Conservation (phyloP, 2,113 vertebrate genomes). For the Pluvianellus socialis region DNA sequence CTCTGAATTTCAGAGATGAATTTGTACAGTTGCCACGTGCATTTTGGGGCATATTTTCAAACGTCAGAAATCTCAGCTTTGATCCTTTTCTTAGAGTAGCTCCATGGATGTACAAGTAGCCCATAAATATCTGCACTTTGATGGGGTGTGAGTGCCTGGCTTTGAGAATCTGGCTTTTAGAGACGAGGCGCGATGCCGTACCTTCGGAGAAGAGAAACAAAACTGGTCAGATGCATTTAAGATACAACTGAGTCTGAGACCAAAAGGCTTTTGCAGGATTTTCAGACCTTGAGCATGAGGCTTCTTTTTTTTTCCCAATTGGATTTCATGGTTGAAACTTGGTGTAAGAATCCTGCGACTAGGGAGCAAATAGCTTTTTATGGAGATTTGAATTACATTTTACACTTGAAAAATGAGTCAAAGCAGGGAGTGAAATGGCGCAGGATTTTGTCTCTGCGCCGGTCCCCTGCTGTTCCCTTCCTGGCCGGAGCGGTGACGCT, state of each 20-base stretch:
- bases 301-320: background rate
- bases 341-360: background rate
- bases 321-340: slow-evolving; percentile 44
- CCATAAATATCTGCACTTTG: background rate
- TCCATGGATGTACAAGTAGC: background rate
- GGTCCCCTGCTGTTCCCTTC: background rate
- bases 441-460: background rate
- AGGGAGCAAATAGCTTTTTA: slow-evolving; percentile 58
- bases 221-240: background rate
- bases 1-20: background rate
- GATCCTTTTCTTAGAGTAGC: background rate
- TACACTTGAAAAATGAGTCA: slow-evolving; percentile 23
- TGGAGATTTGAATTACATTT: slow-evolving; percentile 56
- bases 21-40: background rate
- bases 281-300: background rate
- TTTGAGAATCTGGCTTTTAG: background rate
- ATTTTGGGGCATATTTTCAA: background rate
- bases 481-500: background rate
- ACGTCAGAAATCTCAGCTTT: background rate
- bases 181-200: background rate
- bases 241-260: background rate
- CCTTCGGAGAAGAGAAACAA: background rate
- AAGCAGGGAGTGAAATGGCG: background rate
- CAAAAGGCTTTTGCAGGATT: background rate
- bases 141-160: background rate